phyloP scores from a whole-genome alignment of 2,797 vertebrate genomes.

The Eospalax fontanierii region DNA sequence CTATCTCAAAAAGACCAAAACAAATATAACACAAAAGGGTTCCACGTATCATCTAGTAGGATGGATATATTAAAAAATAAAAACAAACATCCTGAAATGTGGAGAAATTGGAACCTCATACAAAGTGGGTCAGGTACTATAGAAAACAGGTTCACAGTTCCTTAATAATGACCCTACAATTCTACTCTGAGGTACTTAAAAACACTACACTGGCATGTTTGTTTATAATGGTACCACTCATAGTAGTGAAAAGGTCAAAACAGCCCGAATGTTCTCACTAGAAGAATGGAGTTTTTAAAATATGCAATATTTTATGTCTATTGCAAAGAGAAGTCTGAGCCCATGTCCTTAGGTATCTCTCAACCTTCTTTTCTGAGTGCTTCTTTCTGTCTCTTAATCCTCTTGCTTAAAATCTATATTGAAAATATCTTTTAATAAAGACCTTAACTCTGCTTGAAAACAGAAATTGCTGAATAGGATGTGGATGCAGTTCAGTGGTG shows the following conservation, averaged over 20 bases:
- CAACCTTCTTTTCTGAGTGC: neutral
- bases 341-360: neutral
- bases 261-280: neutral
- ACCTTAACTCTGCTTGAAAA: neutral
- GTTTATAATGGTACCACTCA: neutral
- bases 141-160: neutral
- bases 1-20: neutral
- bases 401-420: neutral
- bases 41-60: neutral
- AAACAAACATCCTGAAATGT: neutral
- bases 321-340: neutral
- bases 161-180: neutral
- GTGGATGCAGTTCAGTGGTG: neutral
- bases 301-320: neutral
- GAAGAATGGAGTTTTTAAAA: neutral
- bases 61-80: neutral
- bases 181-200: neutral
- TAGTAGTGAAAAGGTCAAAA: neutral
- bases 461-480: neutral
- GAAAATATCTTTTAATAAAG: neutral
- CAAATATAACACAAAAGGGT: neutral
- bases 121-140: constrained; percentile 1
- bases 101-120: constrained; percentile 4
- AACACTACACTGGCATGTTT: neutral
- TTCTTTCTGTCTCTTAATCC: neutral